These are phyloP conservation scores for Odontamblyopus rebecca DNA, from an alignment of 2,797 vertebrate genomes.

Conservation along the genomic window DNA sequence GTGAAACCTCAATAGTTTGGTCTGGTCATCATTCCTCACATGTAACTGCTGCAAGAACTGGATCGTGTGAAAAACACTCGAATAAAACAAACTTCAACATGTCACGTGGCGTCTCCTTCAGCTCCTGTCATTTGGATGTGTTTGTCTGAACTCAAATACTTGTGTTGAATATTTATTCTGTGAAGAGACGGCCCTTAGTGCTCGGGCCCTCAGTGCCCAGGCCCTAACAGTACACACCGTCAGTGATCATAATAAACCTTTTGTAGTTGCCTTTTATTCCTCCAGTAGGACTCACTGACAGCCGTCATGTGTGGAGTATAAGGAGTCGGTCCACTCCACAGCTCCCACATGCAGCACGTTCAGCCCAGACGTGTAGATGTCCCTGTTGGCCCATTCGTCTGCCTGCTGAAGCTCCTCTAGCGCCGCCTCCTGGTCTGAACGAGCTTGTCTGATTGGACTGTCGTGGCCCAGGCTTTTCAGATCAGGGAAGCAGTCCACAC, in stretches of 20 bases:
- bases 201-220: neutral
- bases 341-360: neutral
- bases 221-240: neutral
- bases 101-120: neutral
- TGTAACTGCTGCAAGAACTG: conserved; percentile 68
- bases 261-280: neutral
- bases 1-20: conserved; percentile 47
- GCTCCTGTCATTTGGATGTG: neutral
- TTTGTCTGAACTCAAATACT: neutral
- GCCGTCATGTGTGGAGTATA: neutral
- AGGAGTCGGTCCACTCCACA: neutral
- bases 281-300: neutral
- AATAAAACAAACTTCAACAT: conserved; percentile 57
- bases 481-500: conserved; percentile 72
- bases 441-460: neutral
- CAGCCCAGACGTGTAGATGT: neutral
- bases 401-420: conserved; percentile 9
- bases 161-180: neutral
- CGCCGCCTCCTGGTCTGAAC: conserved; percentile 45
- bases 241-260: neutral
- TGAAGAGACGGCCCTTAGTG: too few species aligned
- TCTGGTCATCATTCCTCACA: conserved; percentile 54
- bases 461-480: conserved; percentile 32
- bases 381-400: neutral
- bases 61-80: conserved; percentile 62